phyloP scores from a whole-genome alignment of 2,888 invertebrate species.

The Cephus rjabovi region DNA sequence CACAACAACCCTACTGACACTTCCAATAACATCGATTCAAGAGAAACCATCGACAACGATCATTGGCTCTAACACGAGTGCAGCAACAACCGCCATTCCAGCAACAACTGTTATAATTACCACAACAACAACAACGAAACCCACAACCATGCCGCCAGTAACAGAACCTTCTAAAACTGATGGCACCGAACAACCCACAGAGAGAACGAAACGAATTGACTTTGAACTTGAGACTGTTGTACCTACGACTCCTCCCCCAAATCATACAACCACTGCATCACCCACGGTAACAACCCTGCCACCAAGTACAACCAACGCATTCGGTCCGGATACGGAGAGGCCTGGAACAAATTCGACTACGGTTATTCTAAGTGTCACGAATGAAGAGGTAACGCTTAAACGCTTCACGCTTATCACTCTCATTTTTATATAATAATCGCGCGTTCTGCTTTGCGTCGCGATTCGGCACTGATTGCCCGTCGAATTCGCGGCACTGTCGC shows the following conservation, averaged over 20 bases:
- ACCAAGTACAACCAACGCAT: constrained; percentile 13
- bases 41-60: constrained; percentile 49
- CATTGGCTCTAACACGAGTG: constrained; percentile 49
- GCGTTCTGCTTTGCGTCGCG: background rate
- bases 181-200: constrained; percentile 37
- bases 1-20: constrained; percentile 21
- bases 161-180: constrained; percentile 40
- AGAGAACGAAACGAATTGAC: constrained; percentile 40
- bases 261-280: constrained; percentile 35
- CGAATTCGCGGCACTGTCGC: background rate
- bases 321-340: constrained; percentile 28
- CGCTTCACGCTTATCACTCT: constrained; percentile 41
- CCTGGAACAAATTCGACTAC: constrained; percentile 44
- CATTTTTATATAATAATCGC: constrained; percentile 4
- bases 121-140: constrained; percentile 33
- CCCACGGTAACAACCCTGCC: constrained; percentile 29
- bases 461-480: background rate
- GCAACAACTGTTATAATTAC: constrained; percentile 29
- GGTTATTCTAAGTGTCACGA: constrained; percentile 53
- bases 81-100: constrained; percentile 18
- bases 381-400: constrained; percentile 64
- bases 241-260: constrained; percentile 35
- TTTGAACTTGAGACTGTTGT: constrained; percentile 35
- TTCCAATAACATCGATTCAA: constrained; percentile 10
- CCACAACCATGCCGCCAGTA: constrained; percentile 28